These are phyloP conservation scores for Trichonephila inaurata DNA, from an alignment of 1,140 invertebrate species.

Conservation along the genomic window DNA sequence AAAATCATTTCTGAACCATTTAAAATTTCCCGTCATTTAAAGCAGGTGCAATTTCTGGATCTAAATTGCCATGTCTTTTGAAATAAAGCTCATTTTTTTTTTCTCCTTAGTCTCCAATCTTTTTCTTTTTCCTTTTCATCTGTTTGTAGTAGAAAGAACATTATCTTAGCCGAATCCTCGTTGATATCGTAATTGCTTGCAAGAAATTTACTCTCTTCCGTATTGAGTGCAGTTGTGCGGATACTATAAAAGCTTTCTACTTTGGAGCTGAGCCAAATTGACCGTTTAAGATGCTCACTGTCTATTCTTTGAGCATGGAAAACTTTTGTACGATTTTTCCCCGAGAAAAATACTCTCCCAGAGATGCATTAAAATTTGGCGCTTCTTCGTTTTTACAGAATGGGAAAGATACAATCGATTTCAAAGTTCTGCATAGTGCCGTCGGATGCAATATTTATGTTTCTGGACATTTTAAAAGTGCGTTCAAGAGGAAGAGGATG, in stretches of 20 bases:
- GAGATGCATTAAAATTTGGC: conserved; percentile 16
- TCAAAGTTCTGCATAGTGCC: background rate
- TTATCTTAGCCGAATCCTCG: conserved; percentile 34
- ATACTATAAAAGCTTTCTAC: conserved; percentile 46
- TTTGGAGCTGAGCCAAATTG: conserved; percentile 41
- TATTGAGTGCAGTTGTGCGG: background rate
- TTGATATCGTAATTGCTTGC: conserved; percentile 58
- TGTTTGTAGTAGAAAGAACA: conserved; percentile 11
- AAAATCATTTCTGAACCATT: conserved; percentile 27
- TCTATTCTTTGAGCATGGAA: background rate
- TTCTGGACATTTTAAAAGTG: too few species aligned
- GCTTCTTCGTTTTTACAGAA: background rate
- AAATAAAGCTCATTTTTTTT: conserved; percentile 40
- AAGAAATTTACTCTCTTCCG: conserved; percentile 32
- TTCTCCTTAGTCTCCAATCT: background rate
- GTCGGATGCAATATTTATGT: too few species aligned
- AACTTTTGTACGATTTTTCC: background rate
- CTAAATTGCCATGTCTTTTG: conserved; percentile 17
- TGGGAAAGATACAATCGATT: background rate
- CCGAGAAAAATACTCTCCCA: background rate
- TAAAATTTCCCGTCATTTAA: conserved; percentile 45
- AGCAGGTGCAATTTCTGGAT: conserved; percentile 50
- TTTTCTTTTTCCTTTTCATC: background rate
- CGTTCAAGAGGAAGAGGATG: too few species aligned
- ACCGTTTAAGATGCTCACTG: conserved; percentile 24